phyloP scores from a whole-genome alignment of 1,140 invertebrate genomes.

The Aporrectodea caliginosa region DNA sequence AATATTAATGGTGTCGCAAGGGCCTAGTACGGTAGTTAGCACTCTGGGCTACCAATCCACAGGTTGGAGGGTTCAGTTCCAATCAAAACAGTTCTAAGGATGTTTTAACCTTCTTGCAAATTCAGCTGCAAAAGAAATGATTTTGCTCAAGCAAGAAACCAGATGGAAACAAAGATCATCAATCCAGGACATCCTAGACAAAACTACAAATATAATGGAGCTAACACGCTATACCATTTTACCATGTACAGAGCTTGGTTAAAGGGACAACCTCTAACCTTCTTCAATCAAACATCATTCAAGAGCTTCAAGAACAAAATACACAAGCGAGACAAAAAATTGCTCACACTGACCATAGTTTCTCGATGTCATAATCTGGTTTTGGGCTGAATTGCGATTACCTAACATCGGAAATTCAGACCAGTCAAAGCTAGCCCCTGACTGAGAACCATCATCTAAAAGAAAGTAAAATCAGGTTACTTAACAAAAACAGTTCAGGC shows the following conservation, averaged over 20 bases:
- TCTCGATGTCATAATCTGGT: constrained; percentile 17
- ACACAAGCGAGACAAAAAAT: background rate
- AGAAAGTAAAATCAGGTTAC: background rate
- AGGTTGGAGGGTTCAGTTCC: too few species aligned
- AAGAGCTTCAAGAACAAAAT: background rate
- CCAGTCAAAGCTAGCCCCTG: constrained; percentile 18
- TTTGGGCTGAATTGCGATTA: constrained; percentile 14
- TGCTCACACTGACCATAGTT: constrained; percentile 8
- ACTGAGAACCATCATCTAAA: background rate
- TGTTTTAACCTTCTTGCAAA: too few species aligned
- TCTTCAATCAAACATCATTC: background rate
- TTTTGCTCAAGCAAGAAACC: too few species aligned
- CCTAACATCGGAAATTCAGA: constrained; percentile 20
- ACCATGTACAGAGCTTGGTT: background rate
- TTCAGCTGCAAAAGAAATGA: too few species aligned
- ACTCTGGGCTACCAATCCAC: too few species aligned
- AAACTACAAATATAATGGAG: background rate
- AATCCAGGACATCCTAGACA: background rate
- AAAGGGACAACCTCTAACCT: background rate
- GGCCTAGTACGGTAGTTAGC: too few species aligned
- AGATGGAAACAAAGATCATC: background rate
- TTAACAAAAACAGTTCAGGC: too few species aligned
- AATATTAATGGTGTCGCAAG: too few species aligned
- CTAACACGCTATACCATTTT: background rate
- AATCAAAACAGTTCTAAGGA: too few species aligned